Evolutionary conservation across 2,113 vertebrate genomes (phyloP).

Genomic region (Labeo rohita): DNA sequence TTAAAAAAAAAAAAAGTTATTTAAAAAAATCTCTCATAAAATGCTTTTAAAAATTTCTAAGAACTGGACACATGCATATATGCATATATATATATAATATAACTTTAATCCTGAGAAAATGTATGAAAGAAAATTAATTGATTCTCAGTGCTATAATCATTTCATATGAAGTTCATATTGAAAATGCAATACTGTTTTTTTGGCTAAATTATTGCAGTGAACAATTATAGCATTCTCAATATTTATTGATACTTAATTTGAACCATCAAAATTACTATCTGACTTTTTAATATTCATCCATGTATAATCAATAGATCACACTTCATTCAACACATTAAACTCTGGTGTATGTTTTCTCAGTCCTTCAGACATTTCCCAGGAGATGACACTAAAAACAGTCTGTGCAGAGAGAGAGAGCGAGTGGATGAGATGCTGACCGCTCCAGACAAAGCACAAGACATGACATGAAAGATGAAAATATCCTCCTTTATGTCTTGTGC

Average conservation of each 20-base stretch:
- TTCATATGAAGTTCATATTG: no score
- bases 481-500: constrained; percentile 4
- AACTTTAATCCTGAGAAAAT: background rate
- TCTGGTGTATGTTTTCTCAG: background rate
- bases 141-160: background rate
- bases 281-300: background rate
- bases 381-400: background rate
- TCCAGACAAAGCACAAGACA: constrained; percentile 41
- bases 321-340: background rate
- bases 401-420: background rate
- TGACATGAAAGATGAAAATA: constrained; percentile 50
- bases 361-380: background rate
- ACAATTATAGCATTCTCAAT: background rate
- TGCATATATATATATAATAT: no score
- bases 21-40: no score
- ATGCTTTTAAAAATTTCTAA: no score
- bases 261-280: background rate
- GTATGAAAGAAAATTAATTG: background rate
- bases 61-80: no score
- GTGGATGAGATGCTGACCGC: constrained; percentile 29
- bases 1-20: no score
- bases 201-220: background rate
- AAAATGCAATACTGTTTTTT: background rate
- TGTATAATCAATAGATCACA: background rate
- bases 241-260: no score